Evolutionary conservation across 2,888 invertebrate species (phyloP).

Genomic region (Plebejus argus): DNA sequence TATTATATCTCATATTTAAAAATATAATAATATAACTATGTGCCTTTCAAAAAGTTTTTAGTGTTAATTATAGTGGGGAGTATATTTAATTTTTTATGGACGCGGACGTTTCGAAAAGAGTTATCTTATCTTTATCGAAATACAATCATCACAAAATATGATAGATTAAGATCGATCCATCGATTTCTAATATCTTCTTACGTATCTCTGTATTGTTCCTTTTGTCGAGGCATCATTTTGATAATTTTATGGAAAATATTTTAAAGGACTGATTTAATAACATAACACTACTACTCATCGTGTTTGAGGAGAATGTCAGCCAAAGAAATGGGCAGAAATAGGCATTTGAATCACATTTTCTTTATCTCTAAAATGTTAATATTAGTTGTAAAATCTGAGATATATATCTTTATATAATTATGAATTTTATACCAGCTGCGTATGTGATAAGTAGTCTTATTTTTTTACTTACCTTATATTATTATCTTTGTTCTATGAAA

Average conservation of each 20-base stretch:
- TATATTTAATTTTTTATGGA: no score
- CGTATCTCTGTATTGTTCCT: no score
- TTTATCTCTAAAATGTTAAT: background rate
- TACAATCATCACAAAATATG: no score
- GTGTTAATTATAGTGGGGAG: no score
- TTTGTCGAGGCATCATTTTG: no score
- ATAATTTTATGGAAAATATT: background rate
- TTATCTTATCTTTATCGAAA: no score
- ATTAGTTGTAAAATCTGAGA: background rate
- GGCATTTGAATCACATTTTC: background rate
- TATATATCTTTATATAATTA: background rate
- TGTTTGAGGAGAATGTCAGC: background rate
- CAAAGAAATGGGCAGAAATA: background rate
- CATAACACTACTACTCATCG: background rate
- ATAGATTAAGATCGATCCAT: no score
- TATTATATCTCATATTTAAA: no score
- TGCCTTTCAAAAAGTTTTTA: no score
- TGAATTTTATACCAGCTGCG: background rate
- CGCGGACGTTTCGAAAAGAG: no score
- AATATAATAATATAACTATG: no score
- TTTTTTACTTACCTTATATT: background rate
- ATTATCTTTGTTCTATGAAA: background rate
- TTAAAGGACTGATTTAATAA: background rate
- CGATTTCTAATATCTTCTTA: no score
- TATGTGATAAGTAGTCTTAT: background rate